Conservation (phyloP, 2,113 vertebrate species). For the Macrotis lagotis region DNA sequence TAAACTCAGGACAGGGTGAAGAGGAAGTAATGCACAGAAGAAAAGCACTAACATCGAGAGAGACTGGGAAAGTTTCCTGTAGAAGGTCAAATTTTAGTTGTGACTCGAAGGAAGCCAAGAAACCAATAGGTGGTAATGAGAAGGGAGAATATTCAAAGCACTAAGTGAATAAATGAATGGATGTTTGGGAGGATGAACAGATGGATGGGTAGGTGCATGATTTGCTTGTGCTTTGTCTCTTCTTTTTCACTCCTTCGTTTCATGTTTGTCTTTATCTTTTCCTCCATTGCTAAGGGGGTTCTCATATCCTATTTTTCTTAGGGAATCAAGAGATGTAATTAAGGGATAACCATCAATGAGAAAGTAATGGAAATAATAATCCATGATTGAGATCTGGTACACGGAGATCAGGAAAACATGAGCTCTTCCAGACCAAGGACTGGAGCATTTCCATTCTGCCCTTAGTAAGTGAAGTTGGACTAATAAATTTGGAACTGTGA, state of each 20-base stretch:
- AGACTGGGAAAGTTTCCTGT: neutral
- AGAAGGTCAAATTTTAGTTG: neutral
- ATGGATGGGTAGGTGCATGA: no score
- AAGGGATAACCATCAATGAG: neutral
- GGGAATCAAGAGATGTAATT: neutral
- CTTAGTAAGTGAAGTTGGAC: neutral
- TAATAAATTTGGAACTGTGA: neutral
- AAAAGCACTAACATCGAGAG: neutral
- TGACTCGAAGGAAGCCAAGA: neutral
- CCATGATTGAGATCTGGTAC: neutral
- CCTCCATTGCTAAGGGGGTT: neutral
- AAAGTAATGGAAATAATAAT: conserved; percentile 1
- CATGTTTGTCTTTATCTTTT: neutral
- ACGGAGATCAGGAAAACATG: neutral
- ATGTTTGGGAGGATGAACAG: no score
- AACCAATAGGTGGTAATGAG: neutral
- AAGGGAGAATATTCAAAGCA: neutral
- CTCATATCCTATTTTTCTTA: neutral
- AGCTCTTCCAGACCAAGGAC: neutral
- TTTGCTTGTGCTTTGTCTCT: neutral
- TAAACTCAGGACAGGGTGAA: no score
- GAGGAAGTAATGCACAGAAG: neutral
- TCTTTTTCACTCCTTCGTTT: neutral
- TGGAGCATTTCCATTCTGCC: neutral
- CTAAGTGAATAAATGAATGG: neutral